Base-by-base conservation (phyloP, 2,113 vertebrate genomes). In the Prolemur simus region DNA sequence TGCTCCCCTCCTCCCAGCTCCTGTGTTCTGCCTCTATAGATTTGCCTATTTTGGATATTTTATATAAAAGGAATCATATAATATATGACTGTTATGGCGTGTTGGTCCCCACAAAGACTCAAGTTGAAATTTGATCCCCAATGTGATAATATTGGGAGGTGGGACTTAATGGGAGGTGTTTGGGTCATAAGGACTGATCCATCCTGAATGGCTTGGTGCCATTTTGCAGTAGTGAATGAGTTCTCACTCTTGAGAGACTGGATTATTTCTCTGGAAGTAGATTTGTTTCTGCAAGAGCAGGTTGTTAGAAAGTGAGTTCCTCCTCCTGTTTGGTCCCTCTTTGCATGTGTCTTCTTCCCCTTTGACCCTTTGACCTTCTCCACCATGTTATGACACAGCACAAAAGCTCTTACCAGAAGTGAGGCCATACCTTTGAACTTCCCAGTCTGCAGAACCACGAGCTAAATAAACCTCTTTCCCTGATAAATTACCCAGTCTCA, bases 1-100 rank as follows among this genome's bases (percentile, higher is more conserved):
- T 9, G 5, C 9, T 23, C 32, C n/a, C 1, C 1, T 17, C 1
- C n/a, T 37, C 4, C 34, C 27, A 76, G 10, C 8, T 42, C 7
- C 34, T 15, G 17, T 6, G 11, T 76, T 84, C 73, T 39, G 13
- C 27, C 42, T n/a, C 37, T 18, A 0, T 32, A 49, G 45, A 32
- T 15, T 68, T n/a, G n/a, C 15, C 66, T 18, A 12, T 63, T 60
- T 39, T 42, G 69, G 54, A 66, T 80, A n/a, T 54, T 81, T 87
- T 18, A 42, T 13, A 32, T 34, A 84, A 73, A 13, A 15, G 47
- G 10, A 93, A 71, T 81, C 1, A 29, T 20, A 52, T 32, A 64
- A 54, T 15, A 10, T 7, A 4, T 56, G 14, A 76, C 27, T 29
- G 42, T 25, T 45, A 17, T 45, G 71, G 71, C 42, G 47, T 76